Evolutionary conservation across 1,140 invertebrate species (phyloP), one percentile per base, ranked within the genome.

Genomic region (Olivierus martensii): DNA sequence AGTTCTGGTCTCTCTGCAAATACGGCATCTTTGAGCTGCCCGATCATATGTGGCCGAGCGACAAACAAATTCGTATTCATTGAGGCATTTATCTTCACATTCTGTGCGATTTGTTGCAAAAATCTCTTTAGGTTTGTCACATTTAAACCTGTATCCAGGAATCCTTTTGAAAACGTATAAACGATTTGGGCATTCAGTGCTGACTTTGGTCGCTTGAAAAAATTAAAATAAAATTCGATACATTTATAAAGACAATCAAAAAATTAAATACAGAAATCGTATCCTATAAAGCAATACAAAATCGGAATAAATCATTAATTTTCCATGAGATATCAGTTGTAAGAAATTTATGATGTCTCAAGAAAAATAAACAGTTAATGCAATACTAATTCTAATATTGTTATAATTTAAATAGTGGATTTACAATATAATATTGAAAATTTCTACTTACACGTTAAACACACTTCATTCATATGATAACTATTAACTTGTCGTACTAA

Each of bases 381-480:
- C n/a, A n/a, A n/a, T n/a, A n/a, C n/a, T n/a, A n/a, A n/a, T n/a
- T n/a, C n/a, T n/a, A n/a, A n/a, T n/a, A n/a, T n/a, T n/a, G n/a
- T n/a, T n/a, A n/a, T n/a, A n/a, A n/a, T n/a, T n/a, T n/a, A n/a
- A n/a, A n/a, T n/a, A n/a, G n/a, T n/a, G n/a, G n/a, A n/a, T n/a
- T n/a, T n/a, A n/a, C n/a, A n/a, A n/a, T n/a, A n/a, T n/a, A n/a
- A n/a, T n/a, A n/a, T n/a, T n/a, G 41, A 50, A 15, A 22, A 14
- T 21, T n/a, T 18, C 5, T 46, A 56, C 83, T 81, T 71, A 91
- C 88, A 87, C 35, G 83, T 79, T 15, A 90, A 74, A 66, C 88
- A 92, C 34, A 90, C 81, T 77, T 91, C 86, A 15, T 83, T 84
- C 62, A 89, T 90, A 66, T 90, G 86, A 6, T 62, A 88, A 80